Conservation (phyloP, 2,113 vertebrate genomes). For the Haemorhous mexicanus region DNA sequence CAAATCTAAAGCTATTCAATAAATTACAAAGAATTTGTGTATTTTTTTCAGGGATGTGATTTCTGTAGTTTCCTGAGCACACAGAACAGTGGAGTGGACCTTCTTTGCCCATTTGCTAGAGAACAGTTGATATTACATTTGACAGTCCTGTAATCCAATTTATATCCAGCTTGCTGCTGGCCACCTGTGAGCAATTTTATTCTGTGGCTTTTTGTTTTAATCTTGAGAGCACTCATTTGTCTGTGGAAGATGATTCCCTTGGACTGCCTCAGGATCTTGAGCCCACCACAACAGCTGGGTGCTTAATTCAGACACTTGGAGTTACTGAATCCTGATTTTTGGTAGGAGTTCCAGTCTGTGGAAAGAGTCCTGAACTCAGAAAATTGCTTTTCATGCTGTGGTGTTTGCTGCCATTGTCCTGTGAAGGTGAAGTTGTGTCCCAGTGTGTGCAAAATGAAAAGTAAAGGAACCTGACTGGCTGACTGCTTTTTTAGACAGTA, state of each 20-base stretch:
- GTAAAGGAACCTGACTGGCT: not conserved
- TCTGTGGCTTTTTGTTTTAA: not conserved
- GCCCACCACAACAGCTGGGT: not conserved
- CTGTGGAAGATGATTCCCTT: not conserved
- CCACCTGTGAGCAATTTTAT: not conserved
- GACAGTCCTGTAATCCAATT: not conserved
- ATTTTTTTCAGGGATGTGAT: not conserved
- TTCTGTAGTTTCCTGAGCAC: not conserved
- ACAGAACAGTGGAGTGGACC: not conserved
- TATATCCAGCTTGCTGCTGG: not conserved
- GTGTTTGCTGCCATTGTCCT: not conserved
- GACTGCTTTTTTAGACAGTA: not conserved
- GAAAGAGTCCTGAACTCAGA: not conserved
- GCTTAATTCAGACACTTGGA: not conserved
- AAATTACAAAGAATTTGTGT: not conserved
- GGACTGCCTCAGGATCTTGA: not conserved
- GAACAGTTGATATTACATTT: not conserved
- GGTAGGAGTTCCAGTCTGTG: not conserved
- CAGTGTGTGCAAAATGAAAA: not conserved
- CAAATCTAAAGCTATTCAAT: not conserved
- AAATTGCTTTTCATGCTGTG: not conserved
- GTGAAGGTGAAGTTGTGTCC: not conserved
- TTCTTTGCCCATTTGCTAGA: not conserved
- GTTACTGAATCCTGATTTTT: not conserved
- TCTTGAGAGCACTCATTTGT: not conserved